phyloP scores from a whole-genome alignment of 2,888 invertebrate genomes.

The Pseudeuparius sepicola region DNA sequence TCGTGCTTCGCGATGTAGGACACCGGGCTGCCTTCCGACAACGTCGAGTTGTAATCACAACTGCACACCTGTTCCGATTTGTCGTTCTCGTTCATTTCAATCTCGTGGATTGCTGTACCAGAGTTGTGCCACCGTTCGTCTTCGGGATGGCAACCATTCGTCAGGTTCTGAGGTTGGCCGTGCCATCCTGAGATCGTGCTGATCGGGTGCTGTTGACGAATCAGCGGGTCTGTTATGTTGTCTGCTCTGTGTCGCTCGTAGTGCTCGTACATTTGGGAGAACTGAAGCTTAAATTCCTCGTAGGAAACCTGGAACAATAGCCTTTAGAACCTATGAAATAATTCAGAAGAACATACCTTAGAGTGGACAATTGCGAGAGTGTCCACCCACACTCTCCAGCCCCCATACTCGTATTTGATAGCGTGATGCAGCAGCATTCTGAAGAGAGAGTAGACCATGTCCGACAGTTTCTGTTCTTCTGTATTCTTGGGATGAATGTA shows the following conservation, averaged over 20 bases:
- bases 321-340: neutral
- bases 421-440: conserved; percentile 97
- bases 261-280: conserved; percentile 95
- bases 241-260: conserved; percentile 90
- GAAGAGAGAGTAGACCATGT: conserved; percentile 97
- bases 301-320: conserved; percentile 72
- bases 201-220: conserved; percentile 85
- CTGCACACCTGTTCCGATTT: conserved; percentile 37
- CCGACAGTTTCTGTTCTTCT: conserved; percentile 93
- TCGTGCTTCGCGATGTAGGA: conserved; percentile 39
- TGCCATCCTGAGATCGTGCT: conserved; percentile 96
- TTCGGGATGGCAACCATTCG: conserved; percentile 34
- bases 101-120: conserved; percentile 29
- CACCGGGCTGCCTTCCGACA: conserved; percentile 44
- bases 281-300: conserved; percentile 95
- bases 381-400: conserved; percentile 99
- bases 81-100: conserved; percentile 33
- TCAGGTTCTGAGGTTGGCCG: conserved; percentile 44
- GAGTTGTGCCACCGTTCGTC: conserved; percentile 34
- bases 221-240: conserved; percentile 90
- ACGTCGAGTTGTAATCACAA: conserved; percentile 40
- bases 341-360: conserved; percentile 54
- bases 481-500: conserved; percentile 94
- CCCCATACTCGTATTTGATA: conserved; percentile 97
- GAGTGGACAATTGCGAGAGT: conserved; percentile 98